These are phyloP conservation scores for Pipistrellus pipistrellus DNA, from an alignment of 2,797 vertebrate species.

Conservation along the genomic window DNA sequence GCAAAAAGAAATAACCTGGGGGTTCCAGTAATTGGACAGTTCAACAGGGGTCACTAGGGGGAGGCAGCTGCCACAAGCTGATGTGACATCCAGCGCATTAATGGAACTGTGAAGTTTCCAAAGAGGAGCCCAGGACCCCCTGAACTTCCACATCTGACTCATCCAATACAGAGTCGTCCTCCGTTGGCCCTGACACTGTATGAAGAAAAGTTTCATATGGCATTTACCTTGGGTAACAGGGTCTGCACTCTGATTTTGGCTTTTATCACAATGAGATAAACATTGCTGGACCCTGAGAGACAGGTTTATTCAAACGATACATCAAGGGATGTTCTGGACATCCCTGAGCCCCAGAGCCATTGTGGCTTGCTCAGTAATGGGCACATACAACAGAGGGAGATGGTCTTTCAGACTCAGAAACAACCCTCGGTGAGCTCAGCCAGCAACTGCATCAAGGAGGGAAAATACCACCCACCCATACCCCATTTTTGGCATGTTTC, in stretches of 20 bases:
- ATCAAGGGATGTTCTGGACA: background rate
- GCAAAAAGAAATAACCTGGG: background rate
- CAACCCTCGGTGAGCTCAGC: background rate
- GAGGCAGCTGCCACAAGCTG: background rate
- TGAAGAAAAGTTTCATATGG: conserved; percentile 22
- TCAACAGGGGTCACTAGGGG: background rate
- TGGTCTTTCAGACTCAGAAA: background rate
- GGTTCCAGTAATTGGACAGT: background rate
- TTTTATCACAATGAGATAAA: background rate
- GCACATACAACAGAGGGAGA: background rate
- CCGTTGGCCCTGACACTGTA: no score
- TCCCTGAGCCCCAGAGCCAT: background rate
- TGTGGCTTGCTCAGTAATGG: background rate
- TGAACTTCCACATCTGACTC: background rate
- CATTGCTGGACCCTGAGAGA: background rate
- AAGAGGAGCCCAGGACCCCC: background rate
- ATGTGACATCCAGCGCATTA: background rate
- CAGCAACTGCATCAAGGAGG: background rate
- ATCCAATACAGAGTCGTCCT: background rate
- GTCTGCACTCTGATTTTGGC: background rate
- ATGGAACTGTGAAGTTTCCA: background rate
- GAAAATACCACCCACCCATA: no score
- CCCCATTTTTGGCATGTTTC: background rate
- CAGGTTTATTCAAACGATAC: background rate
- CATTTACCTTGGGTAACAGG: background rate